A percentile compares a stretch with the other conserved stretches of the same genome.
Evolutionary conservation across 2,797 vertebrate genomes (phyloP).

Genomic region (Sciurus carolinensis): DNA sequence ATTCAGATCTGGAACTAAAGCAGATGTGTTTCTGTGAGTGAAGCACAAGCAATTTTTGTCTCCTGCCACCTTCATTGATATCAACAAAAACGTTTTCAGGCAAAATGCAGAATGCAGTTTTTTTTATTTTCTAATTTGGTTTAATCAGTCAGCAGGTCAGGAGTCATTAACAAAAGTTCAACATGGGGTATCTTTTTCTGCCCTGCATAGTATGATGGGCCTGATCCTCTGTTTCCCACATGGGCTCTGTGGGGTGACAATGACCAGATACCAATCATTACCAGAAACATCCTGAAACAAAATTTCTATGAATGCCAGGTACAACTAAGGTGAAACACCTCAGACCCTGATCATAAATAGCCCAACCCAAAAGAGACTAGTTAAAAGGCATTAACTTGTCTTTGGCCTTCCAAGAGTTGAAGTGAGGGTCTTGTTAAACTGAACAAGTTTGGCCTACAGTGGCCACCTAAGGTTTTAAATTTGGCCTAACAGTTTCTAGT

Average conservation of each 20-base stretch:
- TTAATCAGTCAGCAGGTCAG: not conserved
- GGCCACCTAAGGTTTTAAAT: not conserved
- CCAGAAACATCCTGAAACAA: not conserved
- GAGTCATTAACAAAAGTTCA: not conserved
- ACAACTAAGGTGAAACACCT: not conserved
- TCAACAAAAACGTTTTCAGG: not conserved
- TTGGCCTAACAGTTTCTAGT: not conserved
- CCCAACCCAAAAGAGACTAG: not conserved
- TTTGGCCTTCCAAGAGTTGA: not conserved
- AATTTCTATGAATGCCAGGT: not conserved
- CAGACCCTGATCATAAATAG: not conserved
- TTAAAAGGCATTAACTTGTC: not conserved
- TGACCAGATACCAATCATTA: not conserved
- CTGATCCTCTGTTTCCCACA: not conserved
- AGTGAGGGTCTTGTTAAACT: not conserved
- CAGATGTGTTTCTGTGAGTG: not conserved
- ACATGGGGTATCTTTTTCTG: not conserved
- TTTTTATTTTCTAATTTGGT: not conserved
- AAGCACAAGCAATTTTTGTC: not conserved
- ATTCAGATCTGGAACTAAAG: not conserved
- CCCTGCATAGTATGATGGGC: not conserved
- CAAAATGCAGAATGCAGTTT: slow-evolving; percentile 1
- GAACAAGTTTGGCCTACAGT: not conserved
- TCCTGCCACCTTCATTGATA: not conserved
- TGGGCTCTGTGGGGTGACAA: not conserved